These are phyloP conservation scores for Neosalanx taihuensis DNA, from an alignment of 2,797 vertebrate genomes.

Conservation along the genomic window DNA sequence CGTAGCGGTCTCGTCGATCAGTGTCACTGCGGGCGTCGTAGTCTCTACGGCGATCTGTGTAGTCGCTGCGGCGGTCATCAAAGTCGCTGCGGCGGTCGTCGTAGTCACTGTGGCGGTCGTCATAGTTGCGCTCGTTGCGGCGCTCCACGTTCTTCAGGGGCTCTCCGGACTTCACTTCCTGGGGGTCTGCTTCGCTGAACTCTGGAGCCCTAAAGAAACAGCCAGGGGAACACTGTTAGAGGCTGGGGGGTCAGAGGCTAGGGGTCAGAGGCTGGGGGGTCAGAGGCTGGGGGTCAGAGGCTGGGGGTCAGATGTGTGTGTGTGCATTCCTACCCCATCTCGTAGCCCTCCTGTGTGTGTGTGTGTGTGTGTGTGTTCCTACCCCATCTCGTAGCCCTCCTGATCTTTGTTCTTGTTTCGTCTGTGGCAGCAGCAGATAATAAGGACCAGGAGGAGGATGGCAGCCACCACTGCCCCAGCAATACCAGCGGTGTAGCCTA, in stretches of 20 bases:
- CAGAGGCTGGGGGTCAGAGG: neutral
- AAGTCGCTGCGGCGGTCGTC: neutral
- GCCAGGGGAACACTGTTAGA: neutral
- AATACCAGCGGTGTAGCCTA: slow-evolving; percentile 78
- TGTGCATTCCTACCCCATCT: slow-evolving; percentile 72
- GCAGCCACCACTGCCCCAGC: slow-evolving; percentile 63
- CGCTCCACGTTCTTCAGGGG: neutral
- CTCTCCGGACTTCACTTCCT: neutral
- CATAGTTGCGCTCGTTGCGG: slow-evolving; percentile 18
- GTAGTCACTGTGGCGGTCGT: slow-evolving; percentile 31
- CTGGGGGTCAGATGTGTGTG: neutral
- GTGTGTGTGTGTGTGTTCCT: slow-evolving; percentile 35
- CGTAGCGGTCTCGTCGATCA: slow-evolving; percentile 1
- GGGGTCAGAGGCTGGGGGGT: neutral
- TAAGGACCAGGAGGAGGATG: slow-evolving; percentile 64
- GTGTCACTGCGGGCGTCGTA: slow-evolving; percentile 29
- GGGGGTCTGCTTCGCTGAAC: slow-evolving; percentile 42
- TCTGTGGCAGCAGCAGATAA: slow-evolving; percentile 78
- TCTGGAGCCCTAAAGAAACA: slow-evolving; percentile 44
- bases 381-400: slow-evolving; percentile 75
- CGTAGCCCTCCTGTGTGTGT: slow-evolving; percentile 31
- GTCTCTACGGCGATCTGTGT: neutral
- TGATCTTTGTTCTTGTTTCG: slow-evolving; percentile 37
- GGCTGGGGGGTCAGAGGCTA: neutral
- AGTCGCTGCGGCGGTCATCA: slow-evolving; percentile 10